Base-by-base conservation (phyloP, 2,888 invertebrate species). In the Stenotaenia linearis region DNA sequence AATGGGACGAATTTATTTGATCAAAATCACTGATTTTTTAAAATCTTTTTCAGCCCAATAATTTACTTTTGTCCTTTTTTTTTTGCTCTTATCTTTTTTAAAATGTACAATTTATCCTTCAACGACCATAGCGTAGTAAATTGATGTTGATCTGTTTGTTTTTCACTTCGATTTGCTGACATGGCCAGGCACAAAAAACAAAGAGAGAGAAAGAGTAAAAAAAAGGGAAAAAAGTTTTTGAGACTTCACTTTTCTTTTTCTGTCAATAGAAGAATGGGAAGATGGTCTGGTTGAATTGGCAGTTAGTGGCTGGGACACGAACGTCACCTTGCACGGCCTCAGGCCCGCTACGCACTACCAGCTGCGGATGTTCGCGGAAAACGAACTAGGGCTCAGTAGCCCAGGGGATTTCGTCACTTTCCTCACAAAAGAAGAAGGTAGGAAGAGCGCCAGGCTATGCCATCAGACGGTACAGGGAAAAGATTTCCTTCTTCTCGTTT, bases 341-440 rank as follows among this genome's bases (percentile, higher is more conserved):
- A 83, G 85, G 25, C 86, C 87, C 3, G 83, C 85, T 2, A 85
- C 84, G 61, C 80, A 82, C 25, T 87, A 86, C 82, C 83, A 85
- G 79, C 82, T 86, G n/a, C 81, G 85, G 45, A 82, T 86, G 21
- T 81, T 84, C 56, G 86, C 86, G 12, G 84, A 84, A 77, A 87
- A 87, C 81, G 82, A 84, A 7, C 83, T 87, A 0, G 86, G 87
- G 0, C 81, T 83, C 18, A 84, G 86, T 50, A 81, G 81, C 5
- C 84, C 85, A 0, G 85, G 86, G 77, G 81, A 83, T 1, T 82
- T 82, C 21, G 82, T 85, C 21, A 80, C 83, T 0, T 84, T 85
- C 5, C 83, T 83, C 32, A 85, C 86, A 40, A 83, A 83, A 28
- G 86, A 86, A 81, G 87, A 87, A 83, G 84, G 85, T 85, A 77